phyloP scores from a whole-genome alignment of 1,140 invertebrate species.

The Harpegnathos saltator region DNA sequence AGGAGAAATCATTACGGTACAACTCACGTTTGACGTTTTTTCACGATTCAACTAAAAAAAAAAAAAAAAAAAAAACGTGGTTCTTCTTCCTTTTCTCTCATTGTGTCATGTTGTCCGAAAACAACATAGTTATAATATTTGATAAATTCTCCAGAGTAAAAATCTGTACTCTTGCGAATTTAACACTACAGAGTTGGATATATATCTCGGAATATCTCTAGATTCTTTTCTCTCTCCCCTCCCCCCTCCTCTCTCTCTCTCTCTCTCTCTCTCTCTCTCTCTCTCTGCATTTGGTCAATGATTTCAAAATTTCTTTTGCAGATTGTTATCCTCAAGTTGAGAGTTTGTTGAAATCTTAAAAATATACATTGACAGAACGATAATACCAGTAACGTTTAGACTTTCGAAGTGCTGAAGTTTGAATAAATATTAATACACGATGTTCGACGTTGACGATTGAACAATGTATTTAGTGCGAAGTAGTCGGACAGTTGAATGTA shows the following conservation, averaged over 20 bases:
- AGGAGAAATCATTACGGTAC: background rate
- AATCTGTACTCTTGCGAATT: background rate
- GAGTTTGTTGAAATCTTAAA: constrained; percentile 8
- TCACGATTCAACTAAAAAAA: constrained; percentile 20
- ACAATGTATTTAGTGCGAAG: too few species aligned
- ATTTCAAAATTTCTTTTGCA: background rate
- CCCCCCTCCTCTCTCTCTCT: too few species aligned
- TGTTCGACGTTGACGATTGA: background rate
- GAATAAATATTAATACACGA: constrained; percentile 26
- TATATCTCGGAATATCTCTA: too few species aligned
- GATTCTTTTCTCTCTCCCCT: too few species aligned
- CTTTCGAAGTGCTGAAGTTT: too few species aligned
- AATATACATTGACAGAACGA: background rate
- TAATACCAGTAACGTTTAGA: constrained; percentile 1
- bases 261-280: too few species aligned
- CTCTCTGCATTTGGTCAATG: too few species aligned
- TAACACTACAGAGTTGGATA: too few species aligned
- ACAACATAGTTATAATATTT: constrained; percentile 12
- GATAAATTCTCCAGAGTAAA: constrained; percentile 12
- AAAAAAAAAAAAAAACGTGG: too few species aligned
- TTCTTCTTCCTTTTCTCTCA: too few species aligned
- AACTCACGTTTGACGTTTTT: background rate
- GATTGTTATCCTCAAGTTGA: constrained; percentile 30
- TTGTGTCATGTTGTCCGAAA: background rate
- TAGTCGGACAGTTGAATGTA: background rate